phyloP scores from a whole-genome alignment of 2,797 vertebrate species.

The Falco biarmicus region DNA sequence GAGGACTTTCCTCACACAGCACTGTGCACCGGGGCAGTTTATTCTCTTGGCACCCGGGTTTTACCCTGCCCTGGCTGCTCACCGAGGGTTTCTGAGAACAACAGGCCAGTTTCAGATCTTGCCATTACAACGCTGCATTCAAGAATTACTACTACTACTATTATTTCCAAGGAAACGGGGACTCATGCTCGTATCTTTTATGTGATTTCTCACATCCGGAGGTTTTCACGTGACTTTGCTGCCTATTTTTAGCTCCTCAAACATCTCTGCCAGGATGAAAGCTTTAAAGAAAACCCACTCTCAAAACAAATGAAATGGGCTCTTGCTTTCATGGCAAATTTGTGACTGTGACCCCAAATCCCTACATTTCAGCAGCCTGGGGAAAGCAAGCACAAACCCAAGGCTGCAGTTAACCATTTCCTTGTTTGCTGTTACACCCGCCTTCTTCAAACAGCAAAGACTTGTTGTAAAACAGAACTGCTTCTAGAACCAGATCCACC shows the following conservation, averaged over 20 bases:
- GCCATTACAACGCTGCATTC: constrained; percentile 10
- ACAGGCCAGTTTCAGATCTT: constrained; percentile 8
- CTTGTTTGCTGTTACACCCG: constrained; percentile 26
- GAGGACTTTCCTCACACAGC: rapidly evolving
- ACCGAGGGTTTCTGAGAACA: neutral
- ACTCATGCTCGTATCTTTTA: constrained; percentile 61
- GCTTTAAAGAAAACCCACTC: constrained; percentile 66
- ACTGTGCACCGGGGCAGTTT: neutral
- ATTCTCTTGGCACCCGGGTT: neutral
- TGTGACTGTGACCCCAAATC: neutral
- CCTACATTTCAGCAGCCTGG: neutral
- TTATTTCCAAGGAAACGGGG: constrained; percentile 77
- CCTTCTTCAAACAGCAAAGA: constrained; percentile 12
- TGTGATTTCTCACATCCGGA: constrained; percentile 72
- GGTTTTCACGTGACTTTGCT: constrained; percentile 69
- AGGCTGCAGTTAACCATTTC: constrained; percentile 25
- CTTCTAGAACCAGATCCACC: constrained; percentile 62
- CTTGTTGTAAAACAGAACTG: constrained; percentile 46
- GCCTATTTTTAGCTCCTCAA: constrained; percentile 76
- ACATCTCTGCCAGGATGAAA: constrained; percentile 61
- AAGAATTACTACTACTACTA: constrained; percentile 71
- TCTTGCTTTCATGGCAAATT: constrained; percentile 13
- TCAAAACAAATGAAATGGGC: constrained; percentile 31
- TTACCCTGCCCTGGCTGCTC: constrained; percentile 13
- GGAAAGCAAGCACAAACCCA: neutral